Evolutionary conservation across 2,797 vertebrate genomes (phyloP).

Genomic region (Aulostomus chinensis): DNA sequence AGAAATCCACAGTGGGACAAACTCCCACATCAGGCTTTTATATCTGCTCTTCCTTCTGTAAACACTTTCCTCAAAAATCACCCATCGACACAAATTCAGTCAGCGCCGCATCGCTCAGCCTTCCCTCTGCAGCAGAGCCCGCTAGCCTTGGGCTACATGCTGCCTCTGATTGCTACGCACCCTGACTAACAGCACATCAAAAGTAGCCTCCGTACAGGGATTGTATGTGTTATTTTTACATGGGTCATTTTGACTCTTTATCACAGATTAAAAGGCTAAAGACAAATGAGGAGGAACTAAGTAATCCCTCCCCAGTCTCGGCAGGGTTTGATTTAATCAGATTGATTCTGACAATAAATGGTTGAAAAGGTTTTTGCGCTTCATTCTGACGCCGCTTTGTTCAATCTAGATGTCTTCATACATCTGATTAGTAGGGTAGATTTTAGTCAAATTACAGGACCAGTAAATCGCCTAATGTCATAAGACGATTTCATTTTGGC

Average conservation of each 20-base stretch:
- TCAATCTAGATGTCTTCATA: too few relatives aligned
- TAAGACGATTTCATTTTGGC: too few relatives aligned
- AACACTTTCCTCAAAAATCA: slow-evolving; percentile 66
- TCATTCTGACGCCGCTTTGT: background rate
- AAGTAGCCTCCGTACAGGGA: slow-evolving; percentile 44
- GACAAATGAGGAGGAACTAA: slow-evolving; percentile 44
- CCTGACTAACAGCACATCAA: slow-evolving; percentile 60
- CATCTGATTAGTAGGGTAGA: too few relatives aligned
- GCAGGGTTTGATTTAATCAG: slow-evolving; percentile 54
- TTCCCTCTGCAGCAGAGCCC: too few relatives aligned
- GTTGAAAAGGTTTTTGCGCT: slow-evolving; percentile 30
- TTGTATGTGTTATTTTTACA: slow-evolving; percentile 23
- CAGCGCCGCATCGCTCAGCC: too few relatives aligned
- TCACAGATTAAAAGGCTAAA: slow-evolving; percentile 51
- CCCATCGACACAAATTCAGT: too few relatives aligned
- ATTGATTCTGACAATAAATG: slow-evolving; percentile 50
- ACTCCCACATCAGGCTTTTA: slow-evolving; percentile 65
- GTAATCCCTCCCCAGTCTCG: slow-evolving; percentile 28
- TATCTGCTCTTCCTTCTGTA: slow-evolving; percentile 58
- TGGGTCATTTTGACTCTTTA: slow-evolving; percentile 42
- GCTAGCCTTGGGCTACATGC: too few relatives aligned
- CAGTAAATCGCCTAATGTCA: too few relatives aligned
- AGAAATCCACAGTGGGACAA: slow-evolving; percentile 64
- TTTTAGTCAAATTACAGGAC: too few relatives aligned
- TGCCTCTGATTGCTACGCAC: too few relatives aligned